Evolutionary conservation across 2,797 vertebrate genomes (phyloP), one percentile per base, ranked within the genome.

Genomic region (Cyclura pinguis): DNA sequence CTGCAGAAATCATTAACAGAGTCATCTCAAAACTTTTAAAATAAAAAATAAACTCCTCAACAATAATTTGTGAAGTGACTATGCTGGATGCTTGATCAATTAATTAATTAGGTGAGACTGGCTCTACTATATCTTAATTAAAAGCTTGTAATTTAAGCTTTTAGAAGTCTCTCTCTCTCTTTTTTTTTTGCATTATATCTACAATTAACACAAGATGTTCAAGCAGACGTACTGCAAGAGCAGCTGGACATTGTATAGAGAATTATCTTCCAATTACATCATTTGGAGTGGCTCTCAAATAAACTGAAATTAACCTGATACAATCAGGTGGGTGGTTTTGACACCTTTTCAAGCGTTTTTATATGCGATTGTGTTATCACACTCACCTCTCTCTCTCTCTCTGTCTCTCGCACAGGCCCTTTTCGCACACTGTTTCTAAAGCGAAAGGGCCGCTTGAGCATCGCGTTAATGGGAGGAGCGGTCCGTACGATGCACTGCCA

Each of bases 241-340:
- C 73, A 20, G 67, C 55, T 82, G 69, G 84, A 83, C 82, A 86
- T 18, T 80, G 67, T 69, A 55, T n/a, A 64, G 55, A 91, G 67
- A 76, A 82, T 82, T 82, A 88, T 88, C 64, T 89, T 86, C 78
- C 90, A 89, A 89, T 91, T 91, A 67, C 84, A 89, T 88, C 27
- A 29, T 42, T 27, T 29, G 27, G 38, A 85, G 32, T 6, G 42
- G 59, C 57, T 76, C 77, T 86, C 27, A 14, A 35, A 62, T 32
- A 67, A 72, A 81, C 42, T 55, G 72, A 88, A 89, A 88, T 89
- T 74, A 86, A 88, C 81, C 12, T 35, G 50, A 85, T 6, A 85
- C 27, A n/a, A 67, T 89, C 87, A 76, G 76, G 67, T 82, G 59
- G 67, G 80, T 67, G 69, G 78, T 14, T 81, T 18, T 62, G 47